Base-by-base conservation (phyloP, 2,113 vertebrate species). In the Paraplagusia blochii region DNA sequence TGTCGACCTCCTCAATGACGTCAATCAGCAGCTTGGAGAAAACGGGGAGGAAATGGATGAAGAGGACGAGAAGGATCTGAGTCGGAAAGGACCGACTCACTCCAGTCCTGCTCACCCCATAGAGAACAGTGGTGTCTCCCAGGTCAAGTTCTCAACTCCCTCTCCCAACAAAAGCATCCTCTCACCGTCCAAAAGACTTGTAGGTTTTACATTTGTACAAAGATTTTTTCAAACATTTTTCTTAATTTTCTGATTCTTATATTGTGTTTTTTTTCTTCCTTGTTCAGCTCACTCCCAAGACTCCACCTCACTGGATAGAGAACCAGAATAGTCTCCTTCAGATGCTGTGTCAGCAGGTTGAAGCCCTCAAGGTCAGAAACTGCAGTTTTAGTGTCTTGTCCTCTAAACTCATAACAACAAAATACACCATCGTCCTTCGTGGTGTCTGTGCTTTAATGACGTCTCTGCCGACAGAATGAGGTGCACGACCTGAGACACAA, bases 261-360 rank as follows among this genome's bases (percentile, higher is more conserved):
- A 29, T 29, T 29, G 12, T 40, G 5, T 40, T 51, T 60, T 15
- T 1, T 62, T 63, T n/a, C 5, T 8, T n/a, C 46, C 1, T 69
- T n/a, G 0, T 77, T 17, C 55, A 99, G 95, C 93, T 95, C 87
- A 94, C 95, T 78, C 93, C 95, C 0, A 98, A 93, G 88, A 95
- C 91, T 1, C 93, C 94, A 22, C 95, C 96, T 81, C 93, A 90
- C 44, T 99, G 97, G 97, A 93, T 91, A 53, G 95, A 99, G 84
- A 95, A 98, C 86, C 95, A 98, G 69, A 98, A 93, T 87, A 91
- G 79, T 68, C 80, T 99, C 46, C 84, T 99, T 61, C 93, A 98
- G 68, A 95, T 93, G 89, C 90, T 99, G 40, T 98, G 94, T 85
- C 93, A 98, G 69, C 93, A 97, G 87, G 92, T 99, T 52, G 94